These are phyloP conservation scores for Crotophaga sulcirostris DNA, from an alignment of 2,113 vertebrate genomes.

Conservation along the genomic window DNA sequence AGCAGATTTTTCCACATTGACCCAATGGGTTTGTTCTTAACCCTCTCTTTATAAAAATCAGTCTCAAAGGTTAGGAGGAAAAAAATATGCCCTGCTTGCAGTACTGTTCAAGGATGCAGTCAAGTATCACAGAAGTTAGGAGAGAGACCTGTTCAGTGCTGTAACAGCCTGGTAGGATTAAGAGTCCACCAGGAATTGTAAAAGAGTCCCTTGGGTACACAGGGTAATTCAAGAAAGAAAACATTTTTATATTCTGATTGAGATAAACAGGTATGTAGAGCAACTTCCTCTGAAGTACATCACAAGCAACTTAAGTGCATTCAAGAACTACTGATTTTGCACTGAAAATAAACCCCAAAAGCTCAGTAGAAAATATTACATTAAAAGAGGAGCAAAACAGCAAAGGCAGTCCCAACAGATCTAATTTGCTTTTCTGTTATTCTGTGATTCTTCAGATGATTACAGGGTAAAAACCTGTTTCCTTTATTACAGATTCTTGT, in stretches of 20 bases:
- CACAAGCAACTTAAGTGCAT: background rate
- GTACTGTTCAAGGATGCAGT: background rate
- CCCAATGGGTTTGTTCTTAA: background rate
- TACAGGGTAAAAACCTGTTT: background rate
- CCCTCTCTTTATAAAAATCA: background rate
- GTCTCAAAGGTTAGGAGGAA: background rate
- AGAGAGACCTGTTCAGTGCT: conserved; percentile 21
- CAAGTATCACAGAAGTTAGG: background rate
- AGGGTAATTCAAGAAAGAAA: background rate
- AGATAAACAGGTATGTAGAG: background rate
- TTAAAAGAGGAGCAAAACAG: background rate
- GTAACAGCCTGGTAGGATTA: conserved; percentile 17
- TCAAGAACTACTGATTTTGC: background rate
- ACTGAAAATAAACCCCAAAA: background rate
- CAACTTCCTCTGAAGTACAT: background rate
- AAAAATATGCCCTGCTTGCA: background rate
- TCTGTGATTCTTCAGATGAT: background rate
- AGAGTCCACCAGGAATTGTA: background rate
- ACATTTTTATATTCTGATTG: background rate
- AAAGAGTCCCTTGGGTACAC: background rate
- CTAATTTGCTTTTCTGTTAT: background rate
- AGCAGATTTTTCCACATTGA: background rate
- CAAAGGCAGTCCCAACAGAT: background rate
- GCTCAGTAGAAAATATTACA: background rate
- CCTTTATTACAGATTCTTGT: background rate